Evolutionary conservation across 2,888 invertebrate genomes (phyloP).

Genomic region (Selenia dentaria): DNA sequence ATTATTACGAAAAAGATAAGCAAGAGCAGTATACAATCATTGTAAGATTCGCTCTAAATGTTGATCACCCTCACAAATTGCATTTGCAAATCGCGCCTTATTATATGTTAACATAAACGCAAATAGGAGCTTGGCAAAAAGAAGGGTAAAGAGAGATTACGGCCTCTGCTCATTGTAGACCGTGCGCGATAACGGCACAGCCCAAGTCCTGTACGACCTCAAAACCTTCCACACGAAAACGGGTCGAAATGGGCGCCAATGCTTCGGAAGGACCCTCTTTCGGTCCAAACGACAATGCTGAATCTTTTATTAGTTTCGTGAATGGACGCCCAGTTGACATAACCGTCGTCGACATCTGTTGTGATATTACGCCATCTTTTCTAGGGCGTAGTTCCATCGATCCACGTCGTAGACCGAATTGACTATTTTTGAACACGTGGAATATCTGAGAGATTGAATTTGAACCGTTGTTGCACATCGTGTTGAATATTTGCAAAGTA

Average conservation of each 20-base stretch:
- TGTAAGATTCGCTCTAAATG: too few species aligned
- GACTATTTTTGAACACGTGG: constrained; percentile 71
- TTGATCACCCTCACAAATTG: not conserved
- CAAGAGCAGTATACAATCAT: too few species aligned
- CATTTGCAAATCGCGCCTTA: constrained; percentile 1
- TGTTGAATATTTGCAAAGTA: constrained; percentile 4
- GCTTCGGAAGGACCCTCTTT: constrained; percentile 69
- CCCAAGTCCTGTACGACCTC: constrained; percentile 58
- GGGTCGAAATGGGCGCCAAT: constrained; percentile 57
- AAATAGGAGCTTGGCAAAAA: constrained; percentile 34
- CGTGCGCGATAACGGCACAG: constrained; percentile 65
- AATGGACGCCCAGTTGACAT: constrained; percentile 81
- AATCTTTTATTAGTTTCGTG: constrained; percentile 83
- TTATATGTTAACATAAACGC: constrained; percentile 4
- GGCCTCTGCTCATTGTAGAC: constrained; percentile 58
- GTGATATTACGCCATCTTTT: constrained; percentile 77
- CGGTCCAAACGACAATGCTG: constrained; percentile 75
- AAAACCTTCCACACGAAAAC: constrained; percentile 54
- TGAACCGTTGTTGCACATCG: constrained; percentile 25
- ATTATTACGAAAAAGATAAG: too few species aligned
- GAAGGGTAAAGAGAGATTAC: constrained; percentile 47
- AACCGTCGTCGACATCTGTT: constrained; percentile 81
- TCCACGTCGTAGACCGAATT: constrained; percentile 50
- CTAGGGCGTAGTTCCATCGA: constrained; percentile 58
- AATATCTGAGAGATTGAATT: constrained; percentile 64